Base-by-base conservation (phyloP, 1,140 invertebrate species). In the Bombus confusus region DNA sequence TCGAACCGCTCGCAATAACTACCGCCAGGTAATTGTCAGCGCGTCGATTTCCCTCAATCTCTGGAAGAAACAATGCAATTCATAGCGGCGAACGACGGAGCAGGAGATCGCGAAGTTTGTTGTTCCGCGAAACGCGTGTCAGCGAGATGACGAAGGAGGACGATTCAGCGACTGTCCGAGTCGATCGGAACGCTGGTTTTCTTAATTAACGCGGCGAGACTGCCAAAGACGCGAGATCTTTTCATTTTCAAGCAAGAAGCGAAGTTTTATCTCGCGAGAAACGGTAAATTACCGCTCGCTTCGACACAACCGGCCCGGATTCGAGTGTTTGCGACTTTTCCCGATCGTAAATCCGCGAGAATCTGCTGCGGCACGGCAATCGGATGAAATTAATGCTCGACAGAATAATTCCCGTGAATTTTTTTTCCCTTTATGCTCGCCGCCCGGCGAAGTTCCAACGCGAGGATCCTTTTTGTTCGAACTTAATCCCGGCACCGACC, bases 391-490 rank as follows among this genome's bases (percentile, higher is more conserved):
- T 86, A 79, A 72, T 75, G 75, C 85, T 52, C 71, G 39, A 39
- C 87, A 57, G 83, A 86, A 88, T 88, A 85, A 82, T 80, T 83
- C 77, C 31, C 18, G 39, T 47, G 43, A 83, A 73, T 81, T 68
- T 86, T 81, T 73, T 41, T 69, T 41, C 15, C 13, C 25, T 79
- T 83, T 28, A 2, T 10, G 3, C 13, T 18, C 25, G 5, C 68
- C n/a, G 13, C 25, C n/a, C 76, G 74, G n/a, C 59, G 62, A 89
- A 90, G 47, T 89, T 89, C 41, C 76, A 75, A 66, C 62, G 71
- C 68, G 69, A 74, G 59, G 80, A 89, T 84, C 57, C 85, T 90
- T 84, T 90, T 89, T 89, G 88, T 90, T 89, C 85, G 74, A 85
- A 89, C 86, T 90, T 90, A 90, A 90, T 90, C 81, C 88, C 62